A percentile compares a stretch with the other conserved stretches of the same genome.
phyloP scores from a whole-genome alignment of 2,113 vertebrate species.

The Platichthys stellatus region DNA sequence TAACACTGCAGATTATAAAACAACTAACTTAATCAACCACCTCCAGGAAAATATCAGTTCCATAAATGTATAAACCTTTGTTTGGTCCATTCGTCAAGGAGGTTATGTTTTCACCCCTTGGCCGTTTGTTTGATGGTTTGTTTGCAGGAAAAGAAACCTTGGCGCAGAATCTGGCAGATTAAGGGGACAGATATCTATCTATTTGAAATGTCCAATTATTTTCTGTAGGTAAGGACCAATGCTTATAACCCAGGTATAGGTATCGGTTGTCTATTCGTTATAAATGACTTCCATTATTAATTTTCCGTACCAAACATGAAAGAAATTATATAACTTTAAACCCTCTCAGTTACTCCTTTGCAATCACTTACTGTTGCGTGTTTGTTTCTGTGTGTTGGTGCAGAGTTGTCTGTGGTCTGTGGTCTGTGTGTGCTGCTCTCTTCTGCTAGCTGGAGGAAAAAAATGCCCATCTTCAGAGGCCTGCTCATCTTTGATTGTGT shows the following conservation, averaged over 20 bases:
- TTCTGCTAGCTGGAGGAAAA: conserved; percentile 39
- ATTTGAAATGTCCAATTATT: not conserved
- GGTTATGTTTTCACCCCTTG: no score
- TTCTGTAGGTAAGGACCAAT: not conserved
- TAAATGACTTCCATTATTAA: not conserved
- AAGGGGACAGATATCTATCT: no score
- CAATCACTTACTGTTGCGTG: conserved; percentile 1
- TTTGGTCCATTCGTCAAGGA: no score
- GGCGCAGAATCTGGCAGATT: no score
- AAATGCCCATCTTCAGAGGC: conserved; percentile 3
- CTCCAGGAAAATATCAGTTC: no score
- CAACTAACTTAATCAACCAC: no score
- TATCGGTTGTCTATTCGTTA: not conserved
- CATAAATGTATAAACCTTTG: no score
- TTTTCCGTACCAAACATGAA: not conserved
- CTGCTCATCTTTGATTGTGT: no score
- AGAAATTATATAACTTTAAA: not conserved
- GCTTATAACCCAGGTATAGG: not conserved
- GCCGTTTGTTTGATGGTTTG: no score
- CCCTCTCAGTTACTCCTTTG: conserved; percentile 2
- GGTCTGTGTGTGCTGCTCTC: not conserved
- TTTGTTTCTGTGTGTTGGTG: not conserved
- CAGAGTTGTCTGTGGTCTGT: not conserved
- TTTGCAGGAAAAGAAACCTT: no score
- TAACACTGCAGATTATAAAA: no score